These are phyloP conservation scores for Melipona bicolor DNA, from an alignment of 2,888 invertebrate genomes.

Conservation along the genomic window DNA sequence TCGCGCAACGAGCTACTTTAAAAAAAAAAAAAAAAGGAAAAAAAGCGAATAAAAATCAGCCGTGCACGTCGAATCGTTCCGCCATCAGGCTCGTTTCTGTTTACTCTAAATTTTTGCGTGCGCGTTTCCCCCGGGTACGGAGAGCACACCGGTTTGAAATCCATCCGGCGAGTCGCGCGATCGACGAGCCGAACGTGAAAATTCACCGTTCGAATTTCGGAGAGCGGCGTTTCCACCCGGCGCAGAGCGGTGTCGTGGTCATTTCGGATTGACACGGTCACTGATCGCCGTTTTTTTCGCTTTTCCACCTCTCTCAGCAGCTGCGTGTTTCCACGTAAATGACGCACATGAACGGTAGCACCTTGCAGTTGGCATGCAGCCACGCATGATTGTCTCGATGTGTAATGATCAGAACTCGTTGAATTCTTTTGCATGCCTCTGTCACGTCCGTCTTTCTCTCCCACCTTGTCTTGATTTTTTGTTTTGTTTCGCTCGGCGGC, in stretches of 20 bases:
- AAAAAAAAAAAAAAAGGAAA: background rate
- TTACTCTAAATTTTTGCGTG: slow-evolving; percentile 39
- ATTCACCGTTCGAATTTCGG: background rate
- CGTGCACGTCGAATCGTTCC: slow-evolving; percentile 25
- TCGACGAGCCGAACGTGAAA: background rate
- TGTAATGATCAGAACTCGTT: slow-evolving; percentile 48
- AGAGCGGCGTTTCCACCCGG: background rate
- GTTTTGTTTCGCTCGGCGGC: slow-evolving; percentile 31
- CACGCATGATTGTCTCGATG: slow-evolving; percentile 71
- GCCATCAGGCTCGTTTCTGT: background rate
- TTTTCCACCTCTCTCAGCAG: slow-evolving; percentile 22
- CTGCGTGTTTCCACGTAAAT: slow-evolving; percentile 42
- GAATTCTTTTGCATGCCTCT: slow-evolving; percentile 66
- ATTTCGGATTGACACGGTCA: slow-evolving; percentile 8
- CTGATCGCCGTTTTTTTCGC: slow-evolving; percentile 48
- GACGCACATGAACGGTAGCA: slow-evolving; percentile 48
- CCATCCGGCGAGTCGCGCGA: slow-evolving; percentile 15
- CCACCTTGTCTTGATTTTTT: slow-evolving; percentile 8
- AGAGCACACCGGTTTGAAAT: background rate
- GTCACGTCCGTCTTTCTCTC: background rate
- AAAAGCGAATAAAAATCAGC: background rate
- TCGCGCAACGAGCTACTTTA: background rate
- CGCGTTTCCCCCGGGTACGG: slow-evolving; percentile 25
- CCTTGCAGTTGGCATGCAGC: slow-evolving; percentile 72
- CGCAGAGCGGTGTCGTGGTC: slow-evolving; percentile 13